A percentile compares a stretch with the other conserved stretches of the same genome.
Conservation (phyloP, 2,888 invertebrate species). For the Callinectes sapidus region DNA sequence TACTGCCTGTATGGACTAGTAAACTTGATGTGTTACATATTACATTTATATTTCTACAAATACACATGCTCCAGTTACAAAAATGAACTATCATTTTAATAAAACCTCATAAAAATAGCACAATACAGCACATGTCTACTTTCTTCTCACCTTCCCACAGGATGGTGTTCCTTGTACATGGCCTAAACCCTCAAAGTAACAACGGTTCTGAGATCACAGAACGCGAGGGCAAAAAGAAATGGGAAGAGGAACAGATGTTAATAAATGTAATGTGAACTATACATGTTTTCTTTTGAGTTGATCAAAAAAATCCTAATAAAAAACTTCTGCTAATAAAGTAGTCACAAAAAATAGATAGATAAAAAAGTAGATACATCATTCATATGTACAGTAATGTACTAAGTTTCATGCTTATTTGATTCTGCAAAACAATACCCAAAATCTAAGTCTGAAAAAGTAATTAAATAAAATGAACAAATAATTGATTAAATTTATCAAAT, state of each 20-base stretch:
- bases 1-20: not conserved
- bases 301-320: not conserved
- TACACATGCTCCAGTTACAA: not conserved
- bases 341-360: not conserved
- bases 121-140: not conserved
- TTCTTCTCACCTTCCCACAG: conserved; percentile 53
- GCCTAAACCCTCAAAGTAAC: conserved; percentile 58
- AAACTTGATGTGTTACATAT: not conserved
- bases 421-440: not conserved
- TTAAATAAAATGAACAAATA: not conserved
- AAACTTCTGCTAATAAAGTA: not conserved
- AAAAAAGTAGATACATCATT: not conserved
- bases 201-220: conserved; percentile 29
- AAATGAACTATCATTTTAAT: not conserved
- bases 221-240: not conserved
- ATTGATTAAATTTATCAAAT: not conserved
- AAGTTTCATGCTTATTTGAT: not conserved
- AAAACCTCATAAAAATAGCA: conserved; percentile 20
- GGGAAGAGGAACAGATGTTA: not conserved
- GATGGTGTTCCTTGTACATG: conserved; percentile 47
- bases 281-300: not conserved
- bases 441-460: not conserved
- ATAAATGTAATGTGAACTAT: conserved; percentile 6
- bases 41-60: not conserved
- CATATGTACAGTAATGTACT: not conserved